Conservation (phyloP, 2,113 vertebrate genomes). For the Paedocypris sp. region DNA sequence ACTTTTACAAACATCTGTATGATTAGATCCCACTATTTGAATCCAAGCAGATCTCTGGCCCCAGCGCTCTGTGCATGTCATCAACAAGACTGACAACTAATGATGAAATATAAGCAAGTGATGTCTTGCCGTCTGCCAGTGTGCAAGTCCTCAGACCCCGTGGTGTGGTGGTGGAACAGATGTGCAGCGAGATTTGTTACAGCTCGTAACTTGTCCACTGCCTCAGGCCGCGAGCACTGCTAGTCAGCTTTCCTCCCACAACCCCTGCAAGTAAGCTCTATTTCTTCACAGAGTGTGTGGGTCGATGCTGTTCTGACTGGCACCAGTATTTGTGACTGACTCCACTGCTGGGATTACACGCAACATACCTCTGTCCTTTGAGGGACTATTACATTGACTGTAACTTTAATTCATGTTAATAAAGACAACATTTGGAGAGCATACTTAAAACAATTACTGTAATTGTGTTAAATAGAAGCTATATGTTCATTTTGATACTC, state of each 20-base stretch:
- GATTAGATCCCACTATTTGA: slow-evolving; percentile 29
- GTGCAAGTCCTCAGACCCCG: slow-evolving; percentile 34
- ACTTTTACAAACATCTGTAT: slow-evolving; percentile 15
- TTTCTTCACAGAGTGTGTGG: slow-evolving; percentile 25
- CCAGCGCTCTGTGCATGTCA: slow-evolving; percentile 20
- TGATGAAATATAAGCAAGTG: slow-evolving; percentile 51
- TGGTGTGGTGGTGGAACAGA: slow-evolving; percentile 44
- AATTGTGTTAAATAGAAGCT: no score
- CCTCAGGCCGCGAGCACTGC: slow-evolving; percentile 16
- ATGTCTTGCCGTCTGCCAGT: slow-evolving; percentile 35
- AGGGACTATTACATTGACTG: neutral
- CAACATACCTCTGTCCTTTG: neutral
- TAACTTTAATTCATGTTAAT: slow-evolving; percentile 1
- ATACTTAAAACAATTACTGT: no score
- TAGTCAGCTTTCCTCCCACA: slow-evolving; percentile 25
- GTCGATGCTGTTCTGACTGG: neutral
- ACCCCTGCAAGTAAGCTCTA: slow-evolving; percentile 11
- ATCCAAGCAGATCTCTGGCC: neutral
- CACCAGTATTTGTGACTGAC: neutral
- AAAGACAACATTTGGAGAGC: neutral
- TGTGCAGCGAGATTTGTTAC: slow-evolving; percentile 36
- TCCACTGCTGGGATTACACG: slow-evolving; percentile 10
- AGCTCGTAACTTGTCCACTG: slow-evolving; percentile 30
- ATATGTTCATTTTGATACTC: no score
- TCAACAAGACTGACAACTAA: slow-evolving; percentile 44